Conservation (phyloP, 2,888 invertebrate species). For the Lapara coniferarum region DNA sequence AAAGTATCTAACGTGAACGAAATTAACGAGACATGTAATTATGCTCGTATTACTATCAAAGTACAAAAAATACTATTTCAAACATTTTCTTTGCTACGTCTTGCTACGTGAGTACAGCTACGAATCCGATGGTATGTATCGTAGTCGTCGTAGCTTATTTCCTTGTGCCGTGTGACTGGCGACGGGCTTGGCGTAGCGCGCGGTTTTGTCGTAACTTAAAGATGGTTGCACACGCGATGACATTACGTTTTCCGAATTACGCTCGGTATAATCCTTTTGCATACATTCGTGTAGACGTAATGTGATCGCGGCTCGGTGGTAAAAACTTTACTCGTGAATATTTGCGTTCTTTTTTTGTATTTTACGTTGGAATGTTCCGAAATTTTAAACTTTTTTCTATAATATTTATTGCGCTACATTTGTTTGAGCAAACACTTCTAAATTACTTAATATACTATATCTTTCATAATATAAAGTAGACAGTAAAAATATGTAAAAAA, state of each 20-base stretch:
- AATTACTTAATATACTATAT: not conserved
- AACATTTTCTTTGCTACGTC: not conserved
- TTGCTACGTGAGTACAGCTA: not conserved
- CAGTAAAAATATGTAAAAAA: no score
- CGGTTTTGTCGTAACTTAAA: slow-evolving; percentile 66
- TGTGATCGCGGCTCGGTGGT: not conserved
- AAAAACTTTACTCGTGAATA: slow-evolving; percentile 14
- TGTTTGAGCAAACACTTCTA: not conserved
- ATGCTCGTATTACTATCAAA: no score
- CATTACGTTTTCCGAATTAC: slow-evolving; percentile 43
- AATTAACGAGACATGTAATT: not conserved
- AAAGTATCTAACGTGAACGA: not conserved
- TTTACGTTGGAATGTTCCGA: not conserved
- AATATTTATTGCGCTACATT: not conserved
- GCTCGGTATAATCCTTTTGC: slow-evolving; percentile 24
- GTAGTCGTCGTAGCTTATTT: slow-evolving; percentile 52
- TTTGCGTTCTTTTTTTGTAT: not conserved
- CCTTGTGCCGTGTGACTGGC: slow-evolving; percentile 61
- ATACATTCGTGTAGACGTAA: slow-evolving; percentile 15
- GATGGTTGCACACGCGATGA: slow-evolving; percentile 57
- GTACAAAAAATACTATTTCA: no score
- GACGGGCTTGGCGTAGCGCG: slow-evolving; percentile 45
- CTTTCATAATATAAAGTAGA: no score
- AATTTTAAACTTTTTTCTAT: not conserved
- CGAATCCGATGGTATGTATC: slow-evolving; percentile 28